Evolutionary conservation across 2,888 invertebrate genomes (phyloP).

Genomic region (Eudasyphora cyanicolor): DNA sequence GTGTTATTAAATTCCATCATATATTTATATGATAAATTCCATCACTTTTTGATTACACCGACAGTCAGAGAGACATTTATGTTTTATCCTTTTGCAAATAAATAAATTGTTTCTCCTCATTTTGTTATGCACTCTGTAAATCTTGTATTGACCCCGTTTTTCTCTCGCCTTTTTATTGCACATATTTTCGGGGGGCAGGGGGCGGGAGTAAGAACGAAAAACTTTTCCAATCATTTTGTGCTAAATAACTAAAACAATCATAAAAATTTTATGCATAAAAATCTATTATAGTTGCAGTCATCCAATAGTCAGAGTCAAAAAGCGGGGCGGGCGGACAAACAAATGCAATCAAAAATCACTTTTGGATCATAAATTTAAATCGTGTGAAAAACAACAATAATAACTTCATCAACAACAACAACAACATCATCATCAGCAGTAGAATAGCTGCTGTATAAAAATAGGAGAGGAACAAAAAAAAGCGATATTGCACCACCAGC

Average conservation of each 20-base stretch:
- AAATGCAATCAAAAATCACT: conserved; percentile 61
- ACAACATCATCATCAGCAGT: neutral
- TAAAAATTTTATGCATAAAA: conserved; percentile 33
- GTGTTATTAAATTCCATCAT: too few species aligned
- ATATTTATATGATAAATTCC: neutral
- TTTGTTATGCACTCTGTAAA: conserved; percentile 3
- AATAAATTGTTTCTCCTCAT: neutral
- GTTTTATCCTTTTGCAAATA: conserved; percentile 17
- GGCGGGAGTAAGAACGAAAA: neutral
- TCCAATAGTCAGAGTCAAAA: neutral
- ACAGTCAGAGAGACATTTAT: neutral
- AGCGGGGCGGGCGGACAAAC: neutral
- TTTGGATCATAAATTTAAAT: conserved; percentile 61
- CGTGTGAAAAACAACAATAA: conserved; percentile 51
- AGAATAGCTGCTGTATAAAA: too few species aligned
- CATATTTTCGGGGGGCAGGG: neutral
- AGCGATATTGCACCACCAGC: neutral
- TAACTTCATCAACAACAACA: neutral
- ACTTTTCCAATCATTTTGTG: conserved; percentile 33
- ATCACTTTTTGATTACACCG: neutral
- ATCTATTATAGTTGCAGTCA: conserved; percentile 1
- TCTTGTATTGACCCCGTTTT: conserved; percentile 18
- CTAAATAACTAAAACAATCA: conserved; percentile 39
- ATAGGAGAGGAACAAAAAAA: too few species aligned
- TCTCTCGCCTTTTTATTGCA: neutral